Evolutionary conservation across 2,797 vertebrate species (phyloP), one percentile per base, ranked within the genome.

Genomic region (Balearica regulorum): DNA sequence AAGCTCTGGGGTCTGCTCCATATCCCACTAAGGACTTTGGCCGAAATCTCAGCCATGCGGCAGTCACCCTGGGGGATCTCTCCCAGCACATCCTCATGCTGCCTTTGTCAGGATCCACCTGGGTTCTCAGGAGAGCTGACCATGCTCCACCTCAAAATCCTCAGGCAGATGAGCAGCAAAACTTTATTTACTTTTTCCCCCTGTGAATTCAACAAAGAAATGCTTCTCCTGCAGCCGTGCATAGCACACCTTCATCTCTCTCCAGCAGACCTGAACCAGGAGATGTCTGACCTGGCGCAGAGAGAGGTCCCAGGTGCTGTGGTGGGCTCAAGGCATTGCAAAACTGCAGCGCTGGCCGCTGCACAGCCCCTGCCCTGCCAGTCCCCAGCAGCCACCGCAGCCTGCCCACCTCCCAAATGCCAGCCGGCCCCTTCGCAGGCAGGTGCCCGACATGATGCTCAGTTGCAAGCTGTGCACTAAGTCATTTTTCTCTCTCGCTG

Each of bases 21-120:
- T 43, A 79, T 91, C 53, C 64, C 33, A 15, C 24, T 1, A 1
- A 80, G 37, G 68, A 33, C 35, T 83, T 55, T 71, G 60, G 69
- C 75, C 0, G 0, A 83, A 87, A 65, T 84, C 69, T 73, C 90
- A 93, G 61, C 55, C 60, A 51, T 0, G 0, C 0, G 0, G 16
- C 4, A 46, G 26, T 41, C 33, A 1, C 51, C 3, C 1, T 6
- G 15, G n/a, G 65, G 16, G 31, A n/a, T 69, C 37, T 84, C 29
- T 70, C 60, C 76, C 83, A 72, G 43, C 35, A 28, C 39, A 73
- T n/a, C 37, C 35, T 75, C 72, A 29, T 1, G 3, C 24, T 78
- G 20, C 26, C 46, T 87, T 84, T 75, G 60, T 60, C 60, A 89
- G 82, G 69, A 68, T 18, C n/a, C 57, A 41, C 39, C 44, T 37